A percentile compares a stretch with the other conserved stretches of the same genome.
phyloP scores from a whole-genome alignment of 2,888 invertebrate genomes.

The Palloptera scutellata region DNA sequence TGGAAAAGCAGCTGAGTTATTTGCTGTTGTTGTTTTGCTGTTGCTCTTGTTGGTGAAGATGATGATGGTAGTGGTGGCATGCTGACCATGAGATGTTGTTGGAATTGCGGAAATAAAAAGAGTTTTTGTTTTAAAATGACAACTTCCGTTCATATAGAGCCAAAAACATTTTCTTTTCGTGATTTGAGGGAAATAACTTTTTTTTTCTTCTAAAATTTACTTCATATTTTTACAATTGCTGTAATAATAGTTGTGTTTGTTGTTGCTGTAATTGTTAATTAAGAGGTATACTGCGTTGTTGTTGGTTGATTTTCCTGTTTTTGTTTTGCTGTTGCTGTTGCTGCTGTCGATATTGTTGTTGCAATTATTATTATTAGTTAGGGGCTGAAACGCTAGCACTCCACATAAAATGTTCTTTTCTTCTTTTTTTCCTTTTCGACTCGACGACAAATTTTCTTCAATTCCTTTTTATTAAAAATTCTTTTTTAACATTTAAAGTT shows the following conservation, averaged over 20 bases:
- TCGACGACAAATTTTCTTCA: constrained; percentile 10
- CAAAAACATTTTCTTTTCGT: no score
- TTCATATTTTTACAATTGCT: constrained; percentile 13
- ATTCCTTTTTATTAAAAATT: constrained; percentile 19
- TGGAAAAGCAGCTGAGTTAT: constrained; percentile 12
- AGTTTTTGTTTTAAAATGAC: no score
- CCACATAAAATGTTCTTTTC: constrained; percentile 17
- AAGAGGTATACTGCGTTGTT: constrained; percentile 29
- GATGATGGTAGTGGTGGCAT: constrained; percentile 19
- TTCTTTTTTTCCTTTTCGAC: constrained; percentile 6
- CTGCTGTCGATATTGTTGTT: no score
- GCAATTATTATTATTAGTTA: constrained; percentile 4
- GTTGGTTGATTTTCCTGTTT: not conserved
- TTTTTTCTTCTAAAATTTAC: not conserved
- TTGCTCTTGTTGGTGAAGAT: not conserved
- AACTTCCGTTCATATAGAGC: no score
- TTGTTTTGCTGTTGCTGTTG: no score
- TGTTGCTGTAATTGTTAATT: constrained; percentile 3
- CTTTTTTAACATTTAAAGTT: constrained; percentile 6
- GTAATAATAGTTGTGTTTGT: no score
- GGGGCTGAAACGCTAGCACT: constrained; percentile 24
- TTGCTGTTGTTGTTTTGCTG: constrained; percentile 21
- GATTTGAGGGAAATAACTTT: no score
- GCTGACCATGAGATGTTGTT: constrained; percentile 11
- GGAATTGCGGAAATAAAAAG: no score